These are phyloP conservation scores for Listronotus bonariensis DNA, from an alignment of 1,140 invertebrate genomes.

Conservation along the genomic window DNA sequence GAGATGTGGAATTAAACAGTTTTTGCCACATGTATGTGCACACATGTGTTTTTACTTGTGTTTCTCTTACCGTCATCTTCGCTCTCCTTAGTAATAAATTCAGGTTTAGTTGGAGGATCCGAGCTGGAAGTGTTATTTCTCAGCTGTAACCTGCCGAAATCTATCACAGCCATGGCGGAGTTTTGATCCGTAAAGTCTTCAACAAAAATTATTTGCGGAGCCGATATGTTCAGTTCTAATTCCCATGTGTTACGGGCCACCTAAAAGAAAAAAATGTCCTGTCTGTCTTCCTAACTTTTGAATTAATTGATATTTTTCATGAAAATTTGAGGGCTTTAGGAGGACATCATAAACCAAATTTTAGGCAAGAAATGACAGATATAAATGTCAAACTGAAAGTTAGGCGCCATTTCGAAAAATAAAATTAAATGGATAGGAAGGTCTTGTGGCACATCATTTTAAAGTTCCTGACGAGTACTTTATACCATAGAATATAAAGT, in stretches of 20 bases:
- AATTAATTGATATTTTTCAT: background rate
- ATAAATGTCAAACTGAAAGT: too few relatives aligned
- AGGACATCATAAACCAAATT: too few relatives aligned
- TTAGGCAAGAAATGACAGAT: too few relatives aligned
- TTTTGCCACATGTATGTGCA: too few relatives aligned
- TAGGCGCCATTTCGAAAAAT: too few relatives aligned
- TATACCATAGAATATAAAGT: too few relatives aligned
- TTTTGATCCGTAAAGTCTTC: slow-evolving; percentile 81
- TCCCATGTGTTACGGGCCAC: slow-evolving; percentile 79
- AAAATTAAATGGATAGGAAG: too few relatives aligned
- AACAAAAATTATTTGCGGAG: slow-evolving; percentile 88
- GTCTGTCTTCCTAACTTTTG: background rate
- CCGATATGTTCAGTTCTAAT: slow-evolving; percentile 87
- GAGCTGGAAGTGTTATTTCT: slow-evolving; percentile 60
- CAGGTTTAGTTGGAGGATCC: slow-evolving; percentile 23
- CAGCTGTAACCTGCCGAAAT: slow-evolving; percentile 82
- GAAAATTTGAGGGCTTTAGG: too few relatives aligned
- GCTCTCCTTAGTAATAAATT: slow-evolving; percentile 47
- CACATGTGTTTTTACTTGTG: too few relatives aligned
- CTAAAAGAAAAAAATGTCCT: slow-evolving; percentile 48
- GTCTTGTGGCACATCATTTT: too few relatives aligned
- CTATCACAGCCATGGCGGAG: slow-evolving; percentile 79
- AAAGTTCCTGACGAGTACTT: too few relatives aligned
- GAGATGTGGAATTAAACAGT: too few relatives aligned
- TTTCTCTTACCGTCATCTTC: slow-evolving; percentile 59